Conservation (phyloP, 1,140 invertebrate species). For the Sesamia nonagrioides region DNA sequence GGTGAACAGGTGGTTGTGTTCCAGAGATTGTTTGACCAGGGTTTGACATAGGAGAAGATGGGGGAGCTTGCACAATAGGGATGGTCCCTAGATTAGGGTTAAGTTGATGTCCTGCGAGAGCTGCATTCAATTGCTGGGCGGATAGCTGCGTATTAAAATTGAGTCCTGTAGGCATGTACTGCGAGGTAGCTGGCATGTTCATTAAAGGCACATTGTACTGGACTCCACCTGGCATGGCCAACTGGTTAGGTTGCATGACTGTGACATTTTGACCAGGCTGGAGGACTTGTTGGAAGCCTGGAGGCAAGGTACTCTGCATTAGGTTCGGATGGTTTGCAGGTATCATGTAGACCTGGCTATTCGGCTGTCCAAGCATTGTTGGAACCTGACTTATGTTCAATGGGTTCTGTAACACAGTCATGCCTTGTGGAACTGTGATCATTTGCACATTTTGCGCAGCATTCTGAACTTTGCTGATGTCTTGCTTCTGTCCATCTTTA, state of each 20-base stretch:
- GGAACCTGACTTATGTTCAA: slow-evolving; percentile 81
- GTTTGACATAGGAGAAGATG: slow-evolving; percentile 74
- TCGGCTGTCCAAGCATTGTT: slow-evolving; percentile 76
- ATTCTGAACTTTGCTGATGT: slow-evolving; percentile 76
- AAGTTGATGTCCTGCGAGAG: slow-evolving; percentile 75
- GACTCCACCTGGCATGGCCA: slow-evolving; percentile 75
- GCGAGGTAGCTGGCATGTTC: slow-evolving; percentile 77
- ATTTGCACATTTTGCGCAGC: slow-evolving; percentile 81
- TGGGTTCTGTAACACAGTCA: slow-evolving; percentile 82
- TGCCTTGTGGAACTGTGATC: slow-evolving; percentile 82
- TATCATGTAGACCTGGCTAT: slow-evolving; percentile 85
- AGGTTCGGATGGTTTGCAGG: slow-evolving; percentile 78
- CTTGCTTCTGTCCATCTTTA: slow-evolving; percentile 80
- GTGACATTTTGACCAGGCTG: slow-evolving; percentile 82
- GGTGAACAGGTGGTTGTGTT: slow-evolving; percentile 71
- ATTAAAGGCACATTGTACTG: slow-evolving; percentile 82
- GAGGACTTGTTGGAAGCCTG: slow-evolving; percentile 76
- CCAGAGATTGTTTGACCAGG: slow-evolving; percentile 61
- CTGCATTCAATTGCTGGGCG: slow-evolving; percentile 80
- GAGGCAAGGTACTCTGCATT: slow-evolving; percentile 72
- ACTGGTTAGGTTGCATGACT: slow-evolving; percentile 81
- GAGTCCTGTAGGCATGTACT: slow-evolving; percentile 78
- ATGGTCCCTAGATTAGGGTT: slow-evolving; percentile 76
- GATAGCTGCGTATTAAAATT: slow-evolving; percentile 80
- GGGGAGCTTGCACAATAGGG: slow-evolving; percentile 77